These are phyloP conservation scores for Cardiocondyla obscurior DNA, from an alignment of 1,140 invertebrate species.

Conservation along the genomic window DNA sequence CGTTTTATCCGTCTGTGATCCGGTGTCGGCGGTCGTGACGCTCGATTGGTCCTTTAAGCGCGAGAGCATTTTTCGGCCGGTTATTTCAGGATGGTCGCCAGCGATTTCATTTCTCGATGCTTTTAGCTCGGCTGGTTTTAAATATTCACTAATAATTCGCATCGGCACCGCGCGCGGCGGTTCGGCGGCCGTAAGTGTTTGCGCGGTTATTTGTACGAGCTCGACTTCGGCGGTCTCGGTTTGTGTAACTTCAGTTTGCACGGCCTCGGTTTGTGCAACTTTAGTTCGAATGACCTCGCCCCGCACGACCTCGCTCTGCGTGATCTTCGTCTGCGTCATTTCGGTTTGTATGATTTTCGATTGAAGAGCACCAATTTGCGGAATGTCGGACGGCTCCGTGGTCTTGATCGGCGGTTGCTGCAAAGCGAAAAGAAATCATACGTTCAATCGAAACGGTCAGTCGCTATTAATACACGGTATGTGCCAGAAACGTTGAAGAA, in stretches of 20 bases:
- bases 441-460: conserved; percentile 6
- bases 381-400: background rate
- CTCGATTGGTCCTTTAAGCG: conserved; percentile 18
- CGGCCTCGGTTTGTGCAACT: background rate
- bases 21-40: background rate
- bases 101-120: conserved; percentile 3
- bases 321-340: background rate
- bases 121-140: background rate
- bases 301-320: background rate
- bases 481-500: background rate
- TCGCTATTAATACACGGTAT: background rate
- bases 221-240: background rate
- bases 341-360: too few species aligned
- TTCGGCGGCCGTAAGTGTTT: background rate
- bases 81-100: conserved; percentile 1
- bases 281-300: background rate
- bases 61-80: conserved; percentile 20
- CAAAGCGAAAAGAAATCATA: background rate
- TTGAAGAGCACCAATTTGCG: background rate
- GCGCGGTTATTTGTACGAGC: conserved; percentile 18
- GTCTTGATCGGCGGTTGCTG: background rate
- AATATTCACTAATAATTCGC: background rate
- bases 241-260: background rate
- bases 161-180: background rate
- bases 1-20: conserved; percentile 19